Conservation (phyloP, 53 echinoderm and acorn worm species). For the Mesocentrotus franciscanus region DNA sequence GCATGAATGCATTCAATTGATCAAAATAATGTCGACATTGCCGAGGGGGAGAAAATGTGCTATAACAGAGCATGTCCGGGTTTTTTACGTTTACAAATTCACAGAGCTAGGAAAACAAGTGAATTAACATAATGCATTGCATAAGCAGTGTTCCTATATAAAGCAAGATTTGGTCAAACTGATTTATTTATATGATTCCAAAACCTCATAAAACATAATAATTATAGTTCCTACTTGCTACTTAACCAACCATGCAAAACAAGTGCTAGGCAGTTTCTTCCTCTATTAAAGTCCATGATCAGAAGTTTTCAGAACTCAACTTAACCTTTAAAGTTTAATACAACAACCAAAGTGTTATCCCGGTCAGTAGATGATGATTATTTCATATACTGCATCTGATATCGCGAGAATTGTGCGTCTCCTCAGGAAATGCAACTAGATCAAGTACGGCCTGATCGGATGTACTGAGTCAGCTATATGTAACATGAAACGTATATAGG, state of each 20-base stretch:
- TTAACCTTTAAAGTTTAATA: not conserved
- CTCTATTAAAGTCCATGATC: no score
- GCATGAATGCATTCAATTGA: not conserved
- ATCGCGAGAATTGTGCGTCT: not conserved
- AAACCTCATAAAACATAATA: no score
- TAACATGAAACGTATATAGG: constrained; percentile 18
- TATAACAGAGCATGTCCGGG: not conserved
- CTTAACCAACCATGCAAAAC: no score
- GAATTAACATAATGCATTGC: no score
- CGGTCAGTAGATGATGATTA: not conserved
- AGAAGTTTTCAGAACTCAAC: no score
- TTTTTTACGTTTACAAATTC: not conserved
- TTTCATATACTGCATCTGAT: not conserved
- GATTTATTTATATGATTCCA: no score
- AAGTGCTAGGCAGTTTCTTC: no score
- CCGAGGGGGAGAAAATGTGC: not conserved
- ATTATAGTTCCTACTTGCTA: no score
- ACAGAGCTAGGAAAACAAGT: not conserved
- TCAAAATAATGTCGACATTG: not conserved
- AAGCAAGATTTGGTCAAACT: no score
- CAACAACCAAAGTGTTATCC: not conserved
- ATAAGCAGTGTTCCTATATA: no score
- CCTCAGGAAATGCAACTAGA: constrained; percentile 28
- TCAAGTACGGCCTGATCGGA: constrained; percentile 20
- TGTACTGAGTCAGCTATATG: constrained; percentile 7